A percentile compares a stretch with the other conserved stretches of the same genome.
Conservation (phyloP, 2,888 invertebrate genomes). For the Caenorhabditis becei region DNA sequence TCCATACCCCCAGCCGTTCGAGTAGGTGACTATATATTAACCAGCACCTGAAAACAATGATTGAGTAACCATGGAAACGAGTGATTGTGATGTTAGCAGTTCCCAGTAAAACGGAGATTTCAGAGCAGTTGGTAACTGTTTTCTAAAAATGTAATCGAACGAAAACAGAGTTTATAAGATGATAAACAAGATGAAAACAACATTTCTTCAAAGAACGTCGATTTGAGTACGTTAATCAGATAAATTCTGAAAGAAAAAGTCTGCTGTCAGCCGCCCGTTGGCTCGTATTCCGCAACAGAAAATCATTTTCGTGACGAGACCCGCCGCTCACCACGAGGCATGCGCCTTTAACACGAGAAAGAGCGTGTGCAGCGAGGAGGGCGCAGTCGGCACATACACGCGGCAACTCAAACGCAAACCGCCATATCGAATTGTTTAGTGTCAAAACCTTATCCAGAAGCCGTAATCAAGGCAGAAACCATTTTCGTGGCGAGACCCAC, state of each 20-base stretch:
- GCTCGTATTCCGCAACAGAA: slow-evolving; percentile 44
- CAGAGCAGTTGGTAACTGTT: background rate
- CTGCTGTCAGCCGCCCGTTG: slow-evolving; percentile 55
- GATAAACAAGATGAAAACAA: background rate
- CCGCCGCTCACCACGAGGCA: background rate
- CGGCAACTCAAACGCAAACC: slow-evolving; percentile 19
- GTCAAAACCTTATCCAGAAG: too few species aligned
- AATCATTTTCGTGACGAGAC: slow-evolving; percentile 35
- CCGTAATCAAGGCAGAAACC: too few species aligned
- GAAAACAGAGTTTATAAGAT: background rate
- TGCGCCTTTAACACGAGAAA: slow-evolving; percentile 47
- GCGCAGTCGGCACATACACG: background rate
- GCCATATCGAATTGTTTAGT: too few species aligned
- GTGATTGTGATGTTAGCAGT: background rate
- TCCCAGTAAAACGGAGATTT: background rate
- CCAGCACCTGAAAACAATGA: slow-evolving; percentile 20
- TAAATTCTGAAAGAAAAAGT: slow-evolving; percentile 22
- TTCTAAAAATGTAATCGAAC: background rate
- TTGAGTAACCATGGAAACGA: background rate
- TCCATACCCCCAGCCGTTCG: slow-evolving; percentile 51
- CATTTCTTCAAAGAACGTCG: background rate
- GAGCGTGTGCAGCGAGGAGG: slow-evolving; percentile 1
- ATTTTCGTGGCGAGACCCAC: too few species aligned
- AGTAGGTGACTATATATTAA: slow-evolving; percentile 7
- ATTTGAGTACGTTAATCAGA: background rate